These are phyloP conservation scores for Fabriciana adippe DNA, from an alignment of 2,888 invertebrate genomes.

Conservation along the genomic window DNA sequence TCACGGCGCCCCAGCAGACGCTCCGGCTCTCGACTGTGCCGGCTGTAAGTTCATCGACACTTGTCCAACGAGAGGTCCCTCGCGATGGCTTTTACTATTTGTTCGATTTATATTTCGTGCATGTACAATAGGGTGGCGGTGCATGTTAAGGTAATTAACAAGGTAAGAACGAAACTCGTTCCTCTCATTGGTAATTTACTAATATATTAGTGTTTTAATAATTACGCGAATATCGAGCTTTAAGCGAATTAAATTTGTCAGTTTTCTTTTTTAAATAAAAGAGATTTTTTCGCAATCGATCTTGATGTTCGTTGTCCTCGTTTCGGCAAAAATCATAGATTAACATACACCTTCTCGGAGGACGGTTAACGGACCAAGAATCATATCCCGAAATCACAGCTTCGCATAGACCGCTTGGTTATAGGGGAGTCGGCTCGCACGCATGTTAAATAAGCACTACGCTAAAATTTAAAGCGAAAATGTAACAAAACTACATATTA, in stretches of 20 bases:
- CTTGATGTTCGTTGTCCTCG: slow-evolving; percentile 17
- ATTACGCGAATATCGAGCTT: slow-evolving; percentile 19
- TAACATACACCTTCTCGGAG: slow-evolving; percentile 8
- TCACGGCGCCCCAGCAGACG: slow-evolving; percentile 85
- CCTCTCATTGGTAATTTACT: slow-evolving; percentile 24
- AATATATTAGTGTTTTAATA: slow-evolving; percentile 22
- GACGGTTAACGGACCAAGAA: slow-evolving; percentile 7
- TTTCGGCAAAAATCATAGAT: slow-evolving; percentile 26
- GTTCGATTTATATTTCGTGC: slow-evolving; percentile 64
- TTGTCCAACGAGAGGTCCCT: slow-evolving; percentile 51
- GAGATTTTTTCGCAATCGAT: background rate
- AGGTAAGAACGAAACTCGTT: slow-evolving; percentile 56
- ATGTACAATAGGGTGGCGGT: slow-evolving; percentile 68
- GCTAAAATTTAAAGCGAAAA: background rate
- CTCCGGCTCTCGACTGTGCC: slow-evolving; percentile 94
- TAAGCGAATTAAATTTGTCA: background rate
- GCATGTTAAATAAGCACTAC: slow-evolving; percentile 24
- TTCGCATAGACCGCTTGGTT: slow-evolving; percentile 29
- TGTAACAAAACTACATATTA: slow-evolving; percentile 1
- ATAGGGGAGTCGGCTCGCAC: slow-evolving; percentile 12
- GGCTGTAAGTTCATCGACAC: slow-evolving; percentile 89
- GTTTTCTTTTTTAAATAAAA: background rate
- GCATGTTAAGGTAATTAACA: slow-evolving; percentile 68
- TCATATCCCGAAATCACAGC: slow-evolving; percentile 22
- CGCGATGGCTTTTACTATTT: slow-evolving; percentile 40